phyloP scores from a whole-genome alignment of 2,888 invertebrate genomes.

The Melipona beecheii region DNA sequence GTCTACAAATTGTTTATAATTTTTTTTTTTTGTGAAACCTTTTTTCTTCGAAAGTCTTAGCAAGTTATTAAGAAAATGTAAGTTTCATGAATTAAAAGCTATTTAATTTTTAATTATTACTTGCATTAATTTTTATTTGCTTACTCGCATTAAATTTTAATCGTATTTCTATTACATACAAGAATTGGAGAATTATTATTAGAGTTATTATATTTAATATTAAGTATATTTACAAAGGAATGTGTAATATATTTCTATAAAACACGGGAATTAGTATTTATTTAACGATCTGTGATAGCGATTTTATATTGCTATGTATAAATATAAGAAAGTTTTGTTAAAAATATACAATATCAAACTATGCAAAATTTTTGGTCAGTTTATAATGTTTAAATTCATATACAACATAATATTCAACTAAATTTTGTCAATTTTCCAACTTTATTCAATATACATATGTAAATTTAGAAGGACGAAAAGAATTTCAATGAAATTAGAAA shows the following conservation, averaged over 20 bases:
- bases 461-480: neutral
- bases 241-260: neutral
- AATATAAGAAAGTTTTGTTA: neutral
- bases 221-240: too few relatives aligned
- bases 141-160: neutral
- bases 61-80: neutral
- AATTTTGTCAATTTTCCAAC: neutral
- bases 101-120: too few relatives aligned
- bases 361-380: neutral
- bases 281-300: neutral
- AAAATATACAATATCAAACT: neutral
- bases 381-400: neutral
- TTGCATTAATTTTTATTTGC: neutral
- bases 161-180: neutral
- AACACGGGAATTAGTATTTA: neutral
- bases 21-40: neutral
- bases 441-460: neutral
- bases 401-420: neutral
- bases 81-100: neutral
- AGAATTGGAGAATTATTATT: too few relatives aligned
- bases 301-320: neutral
- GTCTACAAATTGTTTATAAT: neutral
- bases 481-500: neutral
- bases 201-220: too few relatives aligned
- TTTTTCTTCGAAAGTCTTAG: too few relatives aligned